A percentile compares a stretch with the other conserved stretches of the same genome.
phyloP scores from a whole-genome alignment of 2,888 invertebrate genomes.

The Mesoligia furuncula region DNA sequence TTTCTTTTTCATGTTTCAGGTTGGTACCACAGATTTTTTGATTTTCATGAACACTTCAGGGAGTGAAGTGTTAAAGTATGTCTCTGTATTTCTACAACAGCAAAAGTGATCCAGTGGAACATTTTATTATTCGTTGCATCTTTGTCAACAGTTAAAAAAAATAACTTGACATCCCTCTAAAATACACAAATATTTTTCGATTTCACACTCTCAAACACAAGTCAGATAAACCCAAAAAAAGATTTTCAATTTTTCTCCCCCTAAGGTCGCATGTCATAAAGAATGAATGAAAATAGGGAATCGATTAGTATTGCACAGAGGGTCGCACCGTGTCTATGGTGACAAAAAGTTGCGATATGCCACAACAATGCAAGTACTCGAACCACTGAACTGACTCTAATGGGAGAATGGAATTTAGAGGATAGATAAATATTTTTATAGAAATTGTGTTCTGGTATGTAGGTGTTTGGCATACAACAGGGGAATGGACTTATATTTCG shows the following conservation, averaged over 20 bases:
- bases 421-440: constrained; percentile 40
- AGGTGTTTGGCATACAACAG: background rate
- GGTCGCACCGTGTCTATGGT: constrained; percentile 63
- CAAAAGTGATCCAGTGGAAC: too few relatives aligned
- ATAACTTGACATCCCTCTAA: background rate
- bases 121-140: background rate
- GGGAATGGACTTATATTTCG: background rate
- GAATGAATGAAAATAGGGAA: constrained; percentile 62
- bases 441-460: background rate
- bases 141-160: background rate
- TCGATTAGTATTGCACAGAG: constrained; percentile 68
- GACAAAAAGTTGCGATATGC: constrained; percentile 62
- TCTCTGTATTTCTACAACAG: background rate
- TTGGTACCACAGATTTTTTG: too few relatives aligned
- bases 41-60: background rate
- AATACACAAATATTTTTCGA: constrained; percentile 24
- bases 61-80: too few relatives aligned
- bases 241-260: constrained; percentile 46
- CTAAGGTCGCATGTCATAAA: constrained; percentile 56
- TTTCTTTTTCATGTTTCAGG: background rate
- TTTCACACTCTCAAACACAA: constrained; percentile 35
- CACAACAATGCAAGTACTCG: constrained; percentile 65
- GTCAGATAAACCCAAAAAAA: constrained; percentile 21
- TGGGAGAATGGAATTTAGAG: constrained; percentile 45
- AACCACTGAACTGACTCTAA: constrained; percentile 63